These are phyloP conservation scores for Corythornis madagascariensis DNA, from an alignment of 2,113 vertebrate genomes.

Conservation along the genomic window DNA sequence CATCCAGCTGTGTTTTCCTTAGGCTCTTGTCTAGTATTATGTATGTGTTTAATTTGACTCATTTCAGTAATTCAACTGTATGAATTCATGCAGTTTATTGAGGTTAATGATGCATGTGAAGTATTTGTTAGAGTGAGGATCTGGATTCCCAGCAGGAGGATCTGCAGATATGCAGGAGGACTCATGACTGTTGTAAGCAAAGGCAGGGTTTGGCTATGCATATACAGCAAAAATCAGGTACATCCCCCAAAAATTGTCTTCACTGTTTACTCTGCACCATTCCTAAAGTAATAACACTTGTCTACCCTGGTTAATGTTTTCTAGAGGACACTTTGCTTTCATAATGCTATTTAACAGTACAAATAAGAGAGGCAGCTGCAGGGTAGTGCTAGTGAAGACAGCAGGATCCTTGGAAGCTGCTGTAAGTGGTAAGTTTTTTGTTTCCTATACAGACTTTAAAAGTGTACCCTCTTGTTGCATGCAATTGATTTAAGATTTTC, in stretches of 20 bases:
- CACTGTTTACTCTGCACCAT: constrained; percentile 43
- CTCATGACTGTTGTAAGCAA: neutral
- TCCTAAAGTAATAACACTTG: constrained; percentile 15
- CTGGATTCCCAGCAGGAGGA: neutral
- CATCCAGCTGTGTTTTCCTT: neutral
- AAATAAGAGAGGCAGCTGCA: constrained; percentile 52
- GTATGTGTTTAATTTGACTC: neutral
- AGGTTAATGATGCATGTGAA: neutral
- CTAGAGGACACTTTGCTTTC: constrained; percentile 33
- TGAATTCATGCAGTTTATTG: neutral
- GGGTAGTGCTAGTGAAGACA: neutral
- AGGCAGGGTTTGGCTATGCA: neutral
- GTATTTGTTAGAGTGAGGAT: neutral
- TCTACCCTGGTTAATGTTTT: constrained; percentile 66
- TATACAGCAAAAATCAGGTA: constrained; percentile 24
- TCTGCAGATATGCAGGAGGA: neutral
- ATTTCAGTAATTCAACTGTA: neutral
- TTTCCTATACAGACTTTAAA: neutral
- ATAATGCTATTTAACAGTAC: constrained; percentile 40
- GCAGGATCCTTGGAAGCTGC: neutral
- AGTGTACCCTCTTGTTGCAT: neutral
- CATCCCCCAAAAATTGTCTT: neutral
- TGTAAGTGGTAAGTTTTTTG: constrained; percentile 53
- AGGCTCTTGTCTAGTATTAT: neutral
- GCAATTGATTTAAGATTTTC: neutral